A percentile compares a stretch with the other conserved stretches of the same genome.
These are phyloP conservation scores for Brachionus koreanus DNA, from an alignment of 1,140 invertebrate genomes.

Conservation along the genomic window DNA sequence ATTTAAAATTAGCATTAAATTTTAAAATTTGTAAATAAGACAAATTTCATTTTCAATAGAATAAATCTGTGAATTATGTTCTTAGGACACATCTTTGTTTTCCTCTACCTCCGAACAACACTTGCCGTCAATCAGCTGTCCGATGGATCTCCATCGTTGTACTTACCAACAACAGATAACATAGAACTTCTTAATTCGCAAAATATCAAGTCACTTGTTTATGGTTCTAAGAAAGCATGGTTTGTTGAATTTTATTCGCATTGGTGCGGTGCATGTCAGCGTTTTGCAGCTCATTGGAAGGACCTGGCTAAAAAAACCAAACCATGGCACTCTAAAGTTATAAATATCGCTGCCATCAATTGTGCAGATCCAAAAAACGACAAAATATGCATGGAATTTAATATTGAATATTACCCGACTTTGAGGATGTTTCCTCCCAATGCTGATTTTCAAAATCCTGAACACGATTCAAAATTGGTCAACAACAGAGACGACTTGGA, in stretches of 20 bases:
- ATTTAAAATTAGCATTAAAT: neutral
- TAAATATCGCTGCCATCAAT: conserved; percentile 50
- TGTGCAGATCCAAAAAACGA: conserved; percentile 49
- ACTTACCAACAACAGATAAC: neutral
- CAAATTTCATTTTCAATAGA: neutral
- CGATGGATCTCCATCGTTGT: neutral
- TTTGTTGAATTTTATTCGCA: conserved; percentile 57
- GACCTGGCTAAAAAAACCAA: neutral
- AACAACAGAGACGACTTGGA: neutral
- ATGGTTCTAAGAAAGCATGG: conserved; percentile 49
- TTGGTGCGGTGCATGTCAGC: conserved; percentile 57
- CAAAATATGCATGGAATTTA: conserved; percentile 47
- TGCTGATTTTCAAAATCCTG: neutral
- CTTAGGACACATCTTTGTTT: neutral
- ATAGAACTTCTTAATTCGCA: neutral
- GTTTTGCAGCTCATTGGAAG: conserved; percentile 48
- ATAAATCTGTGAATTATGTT: neutral
- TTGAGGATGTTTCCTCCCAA: conserved; percentile 1
- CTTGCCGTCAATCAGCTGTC: neutral
- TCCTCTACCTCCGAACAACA: neutral
- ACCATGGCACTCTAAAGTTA: conserved; percentile 45
- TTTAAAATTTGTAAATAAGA: neutral
- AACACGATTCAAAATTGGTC: neutral
- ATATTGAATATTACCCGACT: conserved; percentile 48
- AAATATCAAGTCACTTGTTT: conserved; percentile 46